Evolutionary conservation across 2,113 vertebrate genomes (phyloP).

Genomic region (Cromileptes altivelis): DNA sequence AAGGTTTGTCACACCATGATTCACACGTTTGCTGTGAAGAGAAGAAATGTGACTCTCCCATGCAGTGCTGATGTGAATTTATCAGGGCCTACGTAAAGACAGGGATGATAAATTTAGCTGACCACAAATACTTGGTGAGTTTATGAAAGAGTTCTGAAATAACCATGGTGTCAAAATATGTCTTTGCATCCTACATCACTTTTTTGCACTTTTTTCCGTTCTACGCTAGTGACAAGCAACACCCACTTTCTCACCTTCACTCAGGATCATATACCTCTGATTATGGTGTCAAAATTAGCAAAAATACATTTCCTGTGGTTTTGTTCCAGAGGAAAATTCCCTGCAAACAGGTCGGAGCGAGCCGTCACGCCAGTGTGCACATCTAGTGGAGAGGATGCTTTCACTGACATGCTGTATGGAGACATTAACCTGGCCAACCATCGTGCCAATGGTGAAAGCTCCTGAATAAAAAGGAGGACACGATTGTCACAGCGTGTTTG

Average conservation of each 20-base stretch:
- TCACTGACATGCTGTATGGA: slow-evolving; percentile 81
- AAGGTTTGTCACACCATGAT: slow-evolving; percentile 63
- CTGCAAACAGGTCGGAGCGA: slow-evolving; percentile 34
- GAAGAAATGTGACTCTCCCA: slow-evolving; percentile 46
- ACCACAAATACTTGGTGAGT: slow-evolving; percentile 12
- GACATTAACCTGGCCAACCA: slow-evolving; percentile 83
- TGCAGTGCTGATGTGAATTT: slow-evolving; percentile 57
- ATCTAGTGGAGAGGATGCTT: slow-evolving; percentile 67
- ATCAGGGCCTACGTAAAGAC: slow-evolving; percentile 40
- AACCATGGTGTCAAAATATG: slow-evolving; percentile 4
- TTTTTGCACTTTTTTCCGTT: background rate
- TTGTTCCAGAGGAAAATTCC: slow-evolving; percentile 21
- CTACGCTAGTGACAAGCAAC: background rate
- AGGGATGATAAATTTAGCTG: slow-evolving; percentile 39
- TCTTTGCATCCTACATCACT: background rate
- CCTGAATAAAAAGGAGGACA: slow-evolving; percentile 81
- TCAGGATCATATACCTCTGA: slow-evolving; percentile 29
- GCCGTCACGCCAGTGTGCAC: slow-evolving; percentile 70
- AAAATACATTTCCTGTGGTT: slow-evolving; percentile 6
- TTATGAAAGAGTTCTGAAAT: slow-evolving; percentile 22
- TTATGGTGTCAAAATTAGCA: slow-evolving; percentile 32
- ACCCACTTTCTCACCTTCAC: slow-evolving; percentile 17
- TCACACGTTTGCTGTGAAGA: slow-evolving; percentile 62
- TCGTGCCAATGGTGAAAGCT: slow-evolving; percentile 73
- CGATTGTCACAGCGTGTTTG: slow-evolving; percentile 84